Evolutionary conservation across 2,888 invertebrate genomes (phyloP).

Genomic region (Amaurobius ferox): DNA sequence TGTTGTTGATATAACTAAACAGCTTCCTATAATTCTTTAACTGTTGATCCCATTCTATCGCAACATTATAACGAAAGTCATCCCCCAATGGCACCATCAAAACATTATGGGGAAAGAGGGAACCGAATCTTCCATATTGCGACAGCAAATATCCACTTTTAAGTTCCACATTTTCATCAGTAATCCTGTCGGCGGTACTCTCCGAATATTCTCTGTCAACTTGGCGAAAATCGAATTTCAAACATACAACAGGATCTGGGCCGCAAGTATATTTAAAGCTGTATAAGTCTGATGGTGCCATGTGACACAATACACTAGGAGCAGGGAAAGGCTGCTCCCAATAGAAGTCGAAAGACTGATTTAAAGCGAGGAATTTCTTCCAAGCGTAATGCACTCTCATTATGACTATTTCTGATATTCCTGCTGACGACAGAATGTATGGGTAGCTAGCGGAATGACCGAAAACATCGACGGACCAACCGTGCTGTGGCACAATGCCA

Average conservation of each 20-base stretch:
- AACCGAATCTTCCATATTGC: constrained; percentile 92
- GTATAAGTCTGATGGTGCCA: constrained; percentile 97
- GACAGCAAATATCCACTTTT: constrained; percentile 90
- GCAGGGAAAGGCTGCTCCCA: constrained; percentile 88
- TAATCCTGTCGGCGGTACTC: constrained; percentile 89
- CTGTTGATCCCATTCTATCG: constrained; percentile 95
- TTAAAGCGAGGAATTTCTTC: constrained; percentile 89
- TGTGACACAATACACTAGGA: constrained; percentile 87
- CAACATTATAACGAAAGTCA: constrained; percentile 94
- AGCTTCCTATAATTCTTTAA: constrained; percentile 93
- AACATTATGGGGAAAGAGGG: constrained; percentile 92
- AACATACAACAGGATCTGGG: constrained; percentile 87
- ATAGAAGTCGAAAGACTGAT: constrained; percentile 89
- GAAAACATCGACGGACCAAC: constrained; percentile 99
- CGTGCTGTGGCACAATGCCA: constrained; percentile 84
- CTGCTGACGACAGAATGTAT: constrained; percentile 89
- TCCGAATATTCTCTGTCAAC: constrained; percentile 88
- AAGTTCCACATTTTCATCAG: constrained; percentile 88
- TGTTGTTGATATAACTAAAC: constrained; percentile 90
- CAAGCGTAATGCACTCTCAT: constrained; percentile 96
- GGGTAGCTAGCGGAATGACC: constrained; percentile 97
- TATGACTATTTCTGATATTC: constrained; percentile 90
- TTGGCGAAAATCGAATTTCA: constrained; percentile 78
- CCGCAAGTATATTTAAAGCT: constrained; percentile 97
- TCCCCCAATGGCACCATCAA: constrained; percentile 96